Conservation (phyloP, 2,888 invertebrate genomes). For the Ectropis crepuscularia region DNA sequence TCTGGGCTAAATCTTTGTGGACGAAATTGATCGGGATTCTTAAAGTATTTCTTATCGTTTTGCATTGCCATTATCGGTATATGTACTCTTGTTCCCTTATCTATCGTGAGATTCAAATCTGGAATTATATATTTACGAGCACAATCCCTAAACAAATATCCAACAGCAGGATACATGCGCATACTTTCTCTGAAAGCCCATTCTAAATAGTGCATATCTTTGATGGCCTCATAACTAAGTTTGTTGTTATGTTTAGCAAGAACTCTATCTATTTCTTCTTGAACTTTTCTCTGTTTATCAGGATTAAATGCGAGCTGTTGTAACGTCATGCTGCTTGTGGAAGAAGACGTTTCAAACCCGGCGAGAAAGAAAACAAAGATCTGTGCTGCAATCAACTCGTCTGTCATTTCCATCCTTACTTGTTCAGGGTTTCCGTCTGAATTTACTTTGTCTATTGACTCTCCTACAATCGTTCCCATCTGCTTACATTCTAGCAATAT, state of each 20-base stretch:
- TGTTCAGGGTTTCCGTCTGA: too few relatives aligned
- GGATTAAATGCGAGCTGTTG: constrained; percentile 68
- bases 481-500: constrained; percentile 51
- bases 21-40: constrained; percentile 53
- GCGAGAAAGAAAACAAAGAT: constrained; percentile 52
- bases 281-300: constrained; percentile 62
- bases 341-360: constrained; percentile 74
- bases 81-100: not conserved
- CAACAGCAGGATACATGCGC: constrained; percentile 58
- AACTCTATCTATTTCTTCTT: constrained; percentile 62
- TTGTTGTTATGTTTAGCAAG: constrained; percentile 55
- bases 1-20: constrained; percentile 55
- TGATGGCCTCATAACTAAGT: constrained; percentile 55
- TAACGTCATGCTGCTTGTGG: constrained; percentile 62
- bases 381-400: too few relatives aligned
- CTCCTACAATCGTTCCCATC: constrained; percentile 57
- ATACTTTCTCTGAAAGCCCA: constrained; percentile 59
- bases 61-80: constrained; percentile 37
- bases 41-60: constrained; percentile 60
- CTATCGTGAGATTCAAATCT: constrained; percentile 47
- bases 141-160: constrained; percentile 55
- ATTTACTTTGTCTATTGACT: constrained; percentile 52
- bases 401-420: too few relatives aligned
- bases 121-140: constrained; percentile 49
- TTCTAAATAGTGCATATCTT: constrained; percentile 4